phyloP scores from a whole-genome alignment of 2,888 invertebrate genomes.

The Nasonia oneida region DNA sequence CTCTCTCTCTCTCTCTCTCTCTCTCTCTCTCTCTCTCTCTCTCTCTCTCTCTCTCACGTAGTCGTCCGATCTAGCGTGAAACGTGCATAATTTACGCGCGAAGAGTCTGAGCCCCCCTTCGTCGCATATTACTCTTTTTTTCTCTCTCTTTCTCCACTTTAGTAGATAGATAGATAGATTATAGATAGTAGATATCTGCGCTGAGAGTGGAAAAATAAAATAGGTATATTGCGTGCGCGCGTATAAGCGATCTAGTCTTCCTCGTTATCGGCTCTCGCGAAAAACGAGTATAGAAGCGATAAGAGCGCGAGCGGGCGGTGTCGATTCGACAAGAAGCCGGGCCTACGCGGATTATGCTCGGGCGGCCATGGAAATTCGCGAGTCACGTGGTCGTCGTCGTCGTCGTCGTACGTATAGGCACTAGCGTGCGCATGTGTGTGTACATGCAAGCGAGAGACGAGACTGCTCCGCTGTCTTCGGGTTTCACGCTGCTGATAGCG shows the following conservation, averaged over 20 bases:
- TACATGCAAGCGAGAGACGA: background rate
- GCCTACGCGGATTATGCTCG: constrained; percentile 22
- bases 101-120: background rate
- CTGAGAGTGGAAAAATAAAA: background rate
- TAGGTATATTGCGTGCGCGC: no score
- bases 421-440: background rate
- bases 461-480: constrained; percentile 21
- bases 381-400: constrained; percentile 59
- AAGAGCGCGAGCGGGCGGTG: constrained; percentile 2
- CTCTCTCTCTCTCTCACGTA: background rate
- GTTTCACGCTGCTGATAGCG: constrained; percentile 11
- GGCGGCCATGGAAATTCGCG: constrained; percentile 54
- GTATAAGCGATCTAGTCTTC: background rate
- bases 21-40: background rate
- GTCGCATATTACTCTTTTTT: background rate
- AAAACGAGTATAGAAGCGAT: constrained; percentile 23
- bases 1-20: no score
- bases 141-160: background rate
- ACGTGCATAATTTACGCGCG: background rate
- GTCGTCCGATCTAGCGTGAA: constrained; percentile 33
- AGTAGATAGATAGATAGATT: background rate
- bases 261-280: constrained; percentile 42
- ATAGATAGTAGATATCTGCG: background rate
- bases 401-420: constrained; percentile 1
- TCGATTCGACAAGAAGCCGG: constrained; percentile 5